Conservation (phyloP, 2,113 vertebrate genomes). For the Carettochelys insculpta region DNA sequence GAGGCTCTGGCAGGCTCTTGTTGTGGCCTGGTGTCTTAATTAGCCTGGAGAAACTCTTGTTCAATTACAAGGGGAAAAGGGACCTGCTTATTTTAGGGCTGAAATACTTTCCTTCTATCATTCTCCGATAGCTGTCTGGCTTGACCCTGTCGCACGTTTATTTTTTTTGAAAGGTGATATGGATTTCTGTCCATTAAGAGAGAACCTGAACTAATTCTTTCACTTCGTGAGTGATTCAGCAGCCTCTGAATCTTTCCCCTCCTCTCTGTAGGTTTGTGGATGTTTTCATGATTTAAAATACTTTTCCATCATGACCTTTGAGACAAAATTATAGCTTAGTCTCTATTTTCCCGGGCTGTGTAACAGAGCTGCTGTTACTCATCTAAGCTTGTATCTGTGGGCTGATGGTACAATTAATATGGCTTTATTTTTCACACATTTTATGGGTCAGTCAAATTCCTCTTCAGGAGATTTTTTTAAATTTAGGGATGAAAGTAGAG, state of each 20-base stretch:
- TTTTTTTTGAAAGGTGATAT: no score
- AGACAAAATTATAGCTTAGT: not conserved
- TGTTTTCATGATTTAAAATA: not conserved
- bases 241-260: not conserved
- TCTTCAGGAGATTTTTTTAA: not conserved
- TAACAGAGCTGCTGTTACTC: not conserved
- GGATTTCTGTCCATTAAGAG: not conserved
- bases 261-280: not conserved
- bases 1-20: no score
- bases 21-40: no score
- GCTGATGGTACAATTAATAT: not conserved
- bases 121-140: no score
- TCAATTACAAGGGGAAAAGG: no score
- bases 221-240: not conserved
- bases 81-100: no score
- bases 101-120: no score
- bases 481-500: not conserved
- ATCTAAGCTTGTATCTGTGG: not conserved
- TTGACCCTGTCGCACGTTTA: no score
- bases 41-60: no score
- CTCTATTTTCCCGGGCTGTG: not conserved
- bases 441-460: not conserved
- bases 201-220: not conserved
- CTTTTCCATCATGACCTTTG: not conserved
- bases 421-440: not conserved